phyloP scores from a whole-genome alignment of 2,797 vertebrate species.

The Micropoecilia bifurca region DNA sequence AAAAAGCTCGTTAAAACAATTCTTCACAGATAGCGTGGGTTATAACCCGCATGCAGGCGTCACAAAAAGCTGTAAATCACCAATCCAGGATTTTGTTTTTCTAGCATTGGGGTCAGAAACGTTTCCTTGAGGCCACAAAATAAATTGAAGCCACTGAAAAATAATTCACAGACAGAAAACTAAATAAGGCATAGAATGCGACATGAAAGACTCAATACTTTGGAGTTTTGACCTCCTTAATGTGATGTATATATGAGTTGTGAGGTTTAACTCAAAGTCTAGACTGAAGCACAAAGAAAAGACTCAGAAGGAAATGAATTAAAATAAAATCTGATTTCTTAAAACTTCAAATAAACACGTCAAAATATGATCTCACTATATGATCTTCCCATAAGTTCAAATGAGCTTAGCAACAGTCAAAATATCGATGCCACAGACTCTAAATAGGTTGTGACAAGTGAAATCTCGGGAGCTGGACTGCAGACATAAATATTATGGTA shows the following conservation, averaged over 20 bases:
- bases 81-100: constrained; percentile 5
- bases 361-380: neutral
- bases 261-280: constrained; percentile 3
- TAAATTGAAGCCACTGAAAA: constrained; percentile 1
- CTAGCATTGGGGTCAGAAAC: neutral
- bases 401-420: neutral
- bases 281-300: neutral
- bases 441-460: neutral
- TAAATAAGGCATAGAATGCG: neutral
- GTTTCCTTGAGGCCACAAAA: neutral
- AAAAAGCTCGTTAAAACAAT: constrained; percentile 22
- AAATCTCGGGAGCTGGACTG: constrained; percentile 12
- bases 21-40: constrained; percentile 28
- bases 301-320: neutral
- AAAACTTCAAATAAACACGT: neutral
- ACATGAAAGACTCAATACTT: neutral
- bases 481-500: constrained; percentile 15
- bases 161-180: neutral
- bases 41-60: constrained; percentile 9
- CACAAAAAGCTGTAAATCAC: constrained; percentile 13
- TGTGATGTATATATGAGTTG: neutral
- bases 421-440: neutral
- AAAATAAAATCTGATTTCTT: neutral
- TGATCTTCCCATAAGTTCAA: neutral
- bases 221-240: neutral